phyloP scores from a whole-genome alignment of 2,797 vertebrate genomes.

The Ctenosaura bakeri region DNA sequence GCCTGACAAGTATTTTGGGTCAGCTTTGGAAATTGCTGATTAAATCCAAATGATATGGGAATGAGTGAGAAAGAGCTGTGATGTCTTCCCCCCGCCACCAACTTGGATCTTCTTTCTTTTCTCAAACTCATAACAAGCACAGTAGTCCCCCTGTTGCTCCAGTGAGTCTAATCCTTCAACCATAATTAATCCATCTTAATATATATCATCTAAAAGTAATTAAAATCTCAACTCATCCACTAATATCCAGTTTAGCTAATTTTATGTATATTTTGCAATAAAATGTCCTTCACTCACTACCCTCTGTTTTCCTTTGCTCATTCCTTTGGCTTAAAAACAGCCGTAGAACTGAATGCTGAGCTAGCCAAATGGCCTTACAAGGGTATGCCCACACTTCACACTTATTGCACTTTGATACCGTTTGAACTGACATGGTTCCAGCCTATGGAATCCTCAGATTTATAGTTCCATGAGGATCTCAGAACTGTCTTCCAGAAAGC shows the following conservation, averaged over 20 bases:
- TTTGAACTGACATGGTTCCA: too few species aligned
- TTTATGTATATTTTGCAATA: slow-evolving; percentile 55
- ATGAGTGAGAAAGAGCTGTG: too few species aligned
- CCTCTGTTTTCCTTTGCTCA: not conserved
- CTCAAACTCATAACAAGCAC: not conserved
- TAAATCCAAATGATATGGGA: not conserved
- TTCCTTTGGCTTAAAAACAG: not conserved
- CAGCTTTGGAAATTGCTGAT: not conserved
- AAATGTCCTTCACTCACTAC: too few species aligned
- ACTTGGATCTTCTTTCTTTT: not conserved
- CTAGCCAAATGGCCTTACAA: not conserved
- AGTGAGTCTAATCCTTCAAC: slow-evolving; percentile 19
- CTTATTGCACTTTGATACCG: too few species aligned
- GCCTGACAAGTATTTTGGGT: not conserved
- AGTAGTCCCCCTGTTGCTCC: not conserved
- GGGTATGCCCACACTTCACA: too few species aligned
- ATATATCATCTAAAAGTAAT: slow-evolving; percentile 49
- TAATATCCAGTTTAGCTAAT: slow-evolving; percentile 45
- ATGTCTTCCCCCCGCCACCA: not conserved
- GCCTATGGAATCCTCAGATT: too few species aligned
- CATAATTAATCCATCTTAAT: slow-evolving; percentile 50
- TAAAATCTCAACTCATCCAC: slow-evolving; percentile 59
- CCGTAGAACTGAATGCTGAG: not conserved
- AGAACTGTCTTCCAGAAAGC: too few species aligned
- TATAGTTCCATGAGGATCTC: too few species aligned